Evolutionary conservation across 2,888 invertebrate species (phyloP), one percentile per base, ranked within the genome.

Genomic region (Sisyra nigra): DNA sequence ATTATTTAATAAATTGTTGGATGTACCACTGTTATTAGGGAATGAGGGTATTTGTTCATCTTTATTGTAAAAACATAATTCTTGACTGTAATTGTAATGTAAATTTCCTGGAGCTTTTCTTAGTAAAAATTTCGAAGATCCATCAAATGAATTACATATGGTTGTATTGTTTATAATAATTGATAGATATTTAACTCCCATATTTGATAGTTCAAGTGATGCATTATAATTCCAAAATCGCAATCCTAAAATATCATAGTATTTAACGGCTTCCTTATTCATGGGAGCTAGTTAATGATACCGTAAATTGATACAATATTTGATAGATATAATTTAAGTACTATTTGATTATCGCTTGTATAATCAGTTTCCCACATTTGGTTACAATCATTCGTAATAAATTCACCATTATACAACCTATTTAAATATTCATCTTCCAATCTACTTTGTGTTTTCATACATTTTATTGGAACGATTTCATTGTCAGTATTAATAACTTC

Each of bases 161-260:
- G 68, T 62, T 42, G 53, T 58, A 24, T 57, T 63, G 51, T 72
- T 71, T 32, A 71, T 48, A 2, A 54, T 50, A 3, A 73, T 52
- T 33, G 66, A 63, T 40, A 63, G 55, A 49, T 67, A 63, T 52
- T 69, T 68, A 41, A 69, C 77, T 40, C 80, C 80, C 35, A 70
- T 70, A 54, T 76, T 76, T 11, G 76, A 71, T 24, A 71, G 55
- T 49, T 85, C 84, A 52, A 76, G 67, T 49, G 72, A 76, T 44
- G 74, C 76, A 58, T 87, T 87, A 62, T 85, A 87, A 62, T 87
- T 87, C 86, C 86, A 87, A 38, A 87, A 54, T 40, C 78, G 69
- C 18, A 87, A 62, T 41, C 80, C 76, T 69, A 52, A 41, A 55
- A 49, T 45, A 50, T 48, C 36, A 52, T 47, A 34, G 7, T 34